A percentile compares a stretch with the other conserved stretches of the same genome.
These are phyloP conservation scores for Paelopatides confundens DNA, from an alignment of 53 echinoderm and acorn worm genomes.

Conservation along the genomic window DNA sequence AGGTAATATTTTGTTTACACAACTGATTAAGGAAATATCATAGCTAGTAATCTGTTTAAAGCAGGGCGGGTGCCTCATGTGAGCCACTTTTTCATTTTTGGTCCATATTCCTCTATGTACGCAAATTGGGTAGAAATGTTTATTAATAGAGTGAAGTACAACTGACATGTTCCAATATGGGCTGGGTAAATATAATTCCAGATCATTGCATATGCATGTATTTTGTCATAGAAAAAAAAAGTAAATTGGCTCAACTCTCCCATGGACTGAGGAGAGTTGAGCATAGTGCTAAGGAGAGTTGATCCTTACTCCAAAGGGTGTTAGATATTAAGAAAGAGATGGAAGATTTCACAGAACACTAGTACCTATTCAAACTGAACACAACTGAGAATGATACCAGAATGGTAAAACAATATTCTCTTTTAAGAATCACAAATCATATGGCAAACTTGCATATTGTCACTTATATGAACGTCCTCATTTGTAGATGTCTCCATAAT, in stretches of 20 bases:
- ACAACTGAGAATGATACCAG: too few relatives aligned
- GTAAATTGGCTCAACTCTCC: constrained; percentile 65
- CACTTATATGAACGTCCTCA: too few relatives aligned
- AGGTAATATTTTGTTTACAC: too few relatives aligned
- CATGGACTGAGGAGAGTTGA: constrained; percentile 60
- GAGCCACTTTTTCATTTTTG: constrained; percentile 39
- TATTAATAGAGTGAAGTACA: background rate
- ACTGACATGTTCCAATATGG: background rate
- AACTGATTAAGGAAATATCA: too few relatives aligned
- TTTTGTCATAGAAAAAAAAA: constrained; percentile 2
- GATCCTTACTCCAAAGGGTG: constrained; percentile 3
- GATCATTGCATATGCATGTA: background rate
- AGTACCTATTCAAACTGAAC: background rate
- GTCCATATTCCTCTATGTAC: background rate
- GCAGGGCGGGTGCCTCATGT: too few relatives aligned
- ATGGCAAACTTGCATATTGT: too few relatives aligned
- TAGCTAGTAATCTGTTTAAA: too few relatives aligned
- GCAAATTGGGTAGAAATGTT: background rate
- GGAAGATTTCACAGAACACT: too few relatives aligned
- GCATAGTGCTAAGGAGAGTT: constrained; percentile 59
- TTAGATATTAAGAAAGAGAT: too few relatives aligned
- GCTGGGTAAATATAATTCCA: background rate
- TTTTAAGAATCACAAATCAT: too few relatives aligned
- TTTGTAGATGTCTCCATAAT: too few relatives aligned
- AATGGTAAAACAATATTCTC: too few relatives aligned